Evolutionary conservation across 2,888 invertebrate genomes (phyloP), one percentile per base, ranked within the genome.

Genomic region (Archips crataeganus): DNA sequence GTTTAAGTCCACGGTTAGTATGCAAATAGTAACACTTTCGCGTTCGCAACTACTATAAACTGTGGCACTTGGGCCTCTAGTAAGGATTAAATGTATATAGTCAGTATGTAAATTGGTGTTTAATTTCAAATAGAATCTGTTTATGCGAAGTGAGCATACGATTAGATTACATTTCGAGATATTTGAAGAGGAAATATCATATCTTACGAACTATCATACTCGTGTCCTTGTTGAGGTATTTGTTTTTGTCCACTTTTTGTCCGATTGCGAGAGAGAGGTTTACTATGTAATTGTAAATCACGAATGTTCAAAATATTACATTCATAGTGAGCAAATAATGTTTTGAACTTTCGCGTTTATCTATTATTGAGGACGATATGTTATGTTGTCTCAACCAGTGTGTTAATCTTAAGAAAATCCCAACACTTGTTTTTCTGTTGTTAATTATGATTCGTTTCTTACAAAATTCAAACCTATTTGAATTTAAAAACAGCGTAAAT

Each of bases 1-100:
- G 72, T 72, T 45, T 62, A 67, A 59, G 32, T 32, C 23, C 39
- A 45, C 45, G 57, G 57, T 72, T 62, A 47, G 47, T 72, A 72
- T 72, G 72, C 62, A 67, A 72, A 72, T 72, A 47, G 47, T 15
- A 71, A 34, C 66, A 72, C 67, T 72, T 63, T 72, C 63, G 67
- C 72, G 62, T 13, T 34, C 23, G 45, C 67, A 42, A n/a, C 47
- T 45, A 63, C 36, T 36, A 47, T 61, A 51, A 49, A 61, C 54
- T 54, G 34, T 39, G 66, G 60, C 60, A 57, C 57, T 63, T 62
- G 62, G 62, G 47, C 36, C 67, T 23, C 23, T 36, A 5, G 13
- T 9, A 36, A 47, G 47, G 47, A 54, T 66, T 54, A 51, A 54
- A 49, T 36, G 51, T 15, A 36, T 34, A 13, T 47, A 36, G 51